Evolutionary conservation across 2,888 invertebrate species (phyloP).

Genomic region (Lasioglossum vierecki): DNA sequence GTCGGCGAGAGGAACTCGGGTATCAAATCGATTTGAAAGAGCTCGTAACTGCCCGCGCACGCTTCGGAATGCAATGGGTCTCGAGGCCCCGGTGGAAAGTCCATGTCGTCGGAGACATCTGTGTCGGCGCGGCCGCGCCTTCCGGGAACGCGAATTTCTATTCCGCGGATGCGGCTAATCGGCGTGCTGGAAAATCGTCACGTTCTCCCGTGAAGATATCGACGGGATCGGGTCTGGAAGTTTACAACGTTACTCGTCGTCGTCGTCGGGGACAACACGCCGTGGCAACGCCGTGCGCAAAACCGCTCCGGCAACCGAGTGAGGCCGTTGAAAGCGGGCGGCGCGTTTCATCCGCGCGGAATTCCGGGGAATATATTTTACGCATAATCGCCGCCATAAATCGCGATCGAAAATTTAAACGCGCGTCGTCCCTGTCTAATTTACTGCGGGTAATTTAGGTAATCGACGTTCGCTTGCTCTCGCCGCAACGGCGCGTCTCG

Average conservation of each 20-base stretch:
- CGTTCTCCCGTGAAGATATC: conserved; percentile 13
- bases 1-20: conserved; percentile 35
- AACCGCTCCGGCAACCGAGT: neutral
- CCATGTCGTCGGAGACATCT: conserved; percentile 35
- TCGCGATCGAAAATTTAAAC: conserved; percentile 46
- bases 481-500: neutral
- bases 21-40: conserved; percentile 63
- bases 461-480: conserved; percentile 29
- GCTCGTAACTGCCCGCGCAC: conserved; percentile 54
- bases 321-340: conserved; percentile 18
- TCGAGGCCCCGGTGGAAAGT: conserved; percentile 56
- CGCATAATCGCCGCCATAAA: conserved; percentile 36
- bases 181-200: conserved; percentile 39
- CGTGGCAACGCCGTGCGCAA: neutral
- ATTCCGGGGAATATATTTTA: conserved; percentile 23
- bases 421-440: conserved; percentile 31
- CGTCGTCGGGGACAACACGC: neutral
- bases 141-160: conserved; percentile 68
- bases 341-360: conserved; percentile 42
- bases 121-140: conserved; percentile 48
- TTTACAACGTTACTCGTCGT: neutral
- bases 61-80: conserved; percentile 58
- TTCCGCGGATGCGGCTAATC: conserved; percentile 57
- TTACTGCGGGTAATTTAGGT: conserved; percentile 43
- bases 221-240: neutral